A percentile compares a stretch with the other conserved stretches of the same genome.
Conservation (phyloP, 2,113 vertebrate species). For the Oxyura jamaicensis region DNA sequence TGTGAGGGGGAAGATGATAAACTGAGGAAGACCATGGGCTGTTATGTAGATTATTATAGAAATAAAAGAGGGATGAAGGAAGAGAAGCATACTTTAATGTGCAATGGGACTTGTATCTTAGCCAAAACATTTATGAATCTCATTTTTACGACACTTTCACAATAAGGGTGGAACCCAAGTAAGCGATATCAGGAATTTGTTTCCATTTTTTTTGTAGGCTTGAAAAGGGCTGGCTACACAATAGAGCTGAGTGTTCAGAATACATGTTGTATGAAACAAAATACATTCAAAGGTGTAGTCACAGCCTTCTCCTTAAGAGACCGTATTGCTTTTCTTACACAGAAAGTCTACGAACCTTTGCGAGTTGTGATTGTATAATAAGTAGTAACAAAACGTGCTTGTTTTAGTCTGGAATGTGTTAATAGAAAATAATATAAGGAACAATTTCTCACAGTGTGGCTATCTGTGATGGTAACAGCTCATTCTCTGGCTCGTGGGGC, state of each 20-base stretch:
- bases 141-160: background rate
- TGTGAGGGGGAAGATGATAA: background rate
- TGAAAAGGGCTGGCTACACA: background rate
- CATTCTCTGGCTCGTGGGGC: background rate
- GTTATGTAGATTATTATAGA: background rate
- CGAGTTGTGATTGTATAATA: background rate
- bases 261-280: background rate
- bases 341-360: background rate
- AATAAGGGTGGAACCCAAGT: background rate
- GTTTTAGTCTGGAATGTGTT: background rate
- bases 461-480: background rate
- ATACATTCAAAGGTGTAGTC: background rate
- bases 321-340: background rate
- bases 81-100: background rate
- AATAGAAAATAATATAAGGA: background rate
- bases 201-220: background rate
- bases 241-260: background rate
- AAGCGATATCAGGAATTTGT: background rate
- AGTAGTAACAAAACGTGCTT: background rate
- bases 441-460: accelerated
- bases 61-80: background rate
- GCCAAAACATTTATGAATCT: background rate
- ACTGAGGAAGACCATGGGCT: background rate
- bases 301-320: background rate
- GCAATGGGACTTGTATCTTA: background rate